These are phyloP conservation scores for Artibeus jamaicensis DNA, from an alignment of 2,797 vertebrate species.

Conservation along the genomic window DNA sequence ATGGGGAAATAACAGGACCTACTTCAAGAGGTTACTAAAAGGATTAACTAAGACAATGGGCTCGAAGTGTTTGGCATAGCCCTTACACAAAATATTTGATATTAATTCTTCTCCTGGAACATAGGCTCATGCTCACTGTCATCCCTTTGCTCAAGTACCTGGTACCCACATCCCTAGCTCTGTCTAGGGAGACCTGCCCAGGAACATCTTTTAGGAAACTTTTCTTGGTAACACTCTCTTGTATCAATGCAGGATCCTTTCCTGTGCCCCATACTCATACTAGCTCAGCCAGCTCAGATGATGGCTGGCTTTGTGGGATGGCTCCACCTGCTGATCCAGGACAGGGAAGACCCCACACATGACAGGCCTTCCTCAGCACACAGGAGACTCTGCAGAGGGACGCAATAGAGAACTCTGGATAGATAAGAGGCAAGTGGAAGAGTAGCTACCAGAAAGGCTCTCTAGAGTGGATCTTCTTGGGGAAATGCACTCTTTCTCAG, in stretches of 20 bases:
- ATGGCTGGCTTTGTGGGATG: not conserved
- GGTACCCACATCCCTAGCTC: not conserved
- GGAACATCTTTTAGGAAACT: constrained; percentile 4
- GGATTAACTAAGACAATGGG: constrained; percentile 19
- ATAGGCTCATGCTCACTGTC: not conserved
- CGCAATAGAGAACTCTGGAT: not conserved
- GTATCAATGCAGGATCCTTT: not conserved
- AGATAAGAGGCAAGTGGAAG: not conserved
- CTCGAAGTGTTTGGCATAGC: not conserved
- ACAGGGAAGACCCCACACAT: not conserved
- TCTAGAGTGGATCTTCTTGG: not conserved
- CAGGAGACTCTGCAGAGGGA: not conserved
- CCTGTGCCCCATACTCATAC: not conserved
- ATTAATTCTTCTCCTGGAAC: not conserved
- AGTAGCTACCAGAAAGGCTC: not conserved
- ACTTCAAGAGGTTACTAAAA: constrained; percentile 28
- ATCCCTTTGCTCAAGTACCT: not conserved
- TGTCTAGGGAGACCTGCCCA: not conserved
- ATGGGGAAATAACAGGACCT: not conserved
- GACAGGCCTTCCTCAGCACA: not conserved
- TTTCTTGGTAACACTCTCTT: not conserved
- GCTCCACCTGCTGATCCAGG: not conserved
- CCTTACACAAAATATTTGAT: constrained; percentile 7
- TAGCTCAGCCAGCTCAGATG: not conserved
- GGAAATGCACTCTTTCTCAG: not conserved